Base-by-base conservation (phyloP, 2,888 invertebrate genomes). In the Stenurella melanura region DNA sequence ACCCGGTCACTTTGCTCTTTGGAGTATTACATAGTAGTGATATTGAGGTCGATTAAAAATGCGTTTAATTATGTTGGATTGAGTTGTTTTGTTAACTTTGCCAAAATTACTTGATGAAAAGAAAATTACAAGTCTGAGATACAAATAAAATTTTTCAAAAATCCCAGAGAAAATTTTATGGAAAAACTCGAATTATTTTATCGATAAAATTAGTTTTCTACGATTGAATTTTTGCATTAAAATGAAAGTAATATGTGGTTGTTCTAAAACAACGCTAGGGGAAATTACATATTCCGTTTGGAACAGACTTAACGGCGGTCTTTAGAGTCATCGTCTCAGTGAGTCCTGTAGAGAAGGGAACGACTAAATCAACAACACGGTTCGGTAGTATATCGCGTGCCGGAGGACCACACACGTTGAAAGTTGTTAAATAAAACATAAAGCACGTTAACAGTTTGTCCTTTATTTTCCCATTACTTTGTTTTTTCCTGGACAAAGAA, bases 351-450 rank as follows among this genome's bases (percentile, higher is more conserved):
- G 67, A 67, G 67, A 67, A 67, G 34, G 58, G 69, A 68, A 70
- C 70, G 60, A 60, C 70, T 58, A 70, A 70, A 70, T 60, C 60
- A 70, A 72, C 69, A 70, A 26, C 69, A 42, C 80, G 77, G 77
- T 77, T 76, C 87, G 86, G 87, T 88, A 88, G 88, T 87, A 87
- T 87, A 88, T 89, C 89, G 89, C 89, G 89, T 89, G 88, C 88
- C 88, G 81, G 82, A 30, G 85, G 88, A 88, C 88, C 89, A 89
- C 89, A 89, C 89, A 89, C 88, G 87, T 87, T 82, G 88, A 87
- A 87, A 88, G 86, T 89, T 89, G 89, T 89, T 89, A 89, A 89
- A 88, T 89, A 88, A 88, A 89, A 89, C 89, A 89, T 89, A 89
- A 89, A 89, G 88, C 88, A 89, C 89, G 88, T 89, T 88, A 87